phyloP scores from a whole-genome alignment of 2,797 vertebrate species.

The Odontamblyopus lacepedii region DNA sequence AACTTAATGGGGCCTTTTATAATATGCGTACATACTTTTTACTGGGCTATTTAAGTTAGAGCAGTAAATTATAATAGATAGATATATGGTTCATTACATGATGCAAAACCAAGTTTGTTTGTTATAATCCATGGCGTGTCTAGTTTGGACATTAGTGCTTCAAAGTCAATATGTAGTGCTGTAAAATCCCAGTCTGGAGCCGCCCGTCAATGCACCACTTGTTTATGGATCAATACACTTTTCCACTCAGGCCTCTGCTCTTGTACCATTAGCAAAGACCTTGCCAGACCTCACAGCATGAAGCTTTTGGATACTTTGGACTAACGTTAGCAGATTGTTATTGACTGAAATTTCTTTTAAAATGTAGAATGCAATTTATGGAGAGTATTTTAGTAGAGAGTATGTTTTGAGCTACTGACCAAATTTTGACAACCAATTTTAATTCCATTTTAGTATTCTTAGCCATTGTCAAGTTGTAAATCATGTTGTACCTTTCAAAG shows the following conservation, averaged over 20 bases:
- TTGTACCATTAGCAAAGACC: slow-evolving; percentile 43
- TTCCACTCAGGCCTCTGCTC: slow-evolving; percentile 62
- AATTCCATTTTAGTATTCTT: too few relatives aligned
- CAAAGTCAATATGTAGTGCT: slow-evolving; percentile 54
- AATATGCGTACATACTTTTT: too few relatives aligned
- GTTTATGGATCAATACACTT: slow-evolving; percentile 72
- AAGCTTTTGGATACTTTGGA: slow-evolving; percentile 5
- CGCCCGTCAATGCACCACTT: slow-evolving; percentile 59
- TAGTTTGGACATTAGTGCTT: slow-evolving; percentile 51
- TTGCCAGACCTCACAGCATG: slow-evolving; percentile 6
- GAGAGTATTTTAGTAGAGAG: not conserved
- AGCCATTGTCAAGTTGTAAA: too few relatives aligned
- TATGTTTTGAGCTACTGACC: too few relatives aligned
- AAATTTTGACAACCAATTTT: too few relatives aligned
- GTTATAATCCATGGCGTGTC: not conserved
- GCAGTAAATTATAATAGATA: too few relatives aligned
- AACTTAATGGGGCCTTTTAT: too few relatives aligned
- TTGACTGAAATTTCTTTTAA: not conserved
- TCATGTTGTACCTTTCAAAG: too few relatives aligned
- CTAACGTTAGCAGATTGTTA: not conserved
- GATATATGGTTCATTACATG: too few relatives aligned
- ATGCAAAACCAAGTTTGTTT: too few relatives aligned
- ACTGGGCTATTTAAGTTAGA: too few relatives aligned
- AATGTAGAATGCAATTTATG: not conserved
- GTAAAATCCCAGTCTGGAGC: slow-evolving; percentile 49